These are phyloP conservation scores for Hylaeus volcanicus DNA, from an alignment of 1,140 invertebrate genomes.

Conservation along the genomic window DNA sequence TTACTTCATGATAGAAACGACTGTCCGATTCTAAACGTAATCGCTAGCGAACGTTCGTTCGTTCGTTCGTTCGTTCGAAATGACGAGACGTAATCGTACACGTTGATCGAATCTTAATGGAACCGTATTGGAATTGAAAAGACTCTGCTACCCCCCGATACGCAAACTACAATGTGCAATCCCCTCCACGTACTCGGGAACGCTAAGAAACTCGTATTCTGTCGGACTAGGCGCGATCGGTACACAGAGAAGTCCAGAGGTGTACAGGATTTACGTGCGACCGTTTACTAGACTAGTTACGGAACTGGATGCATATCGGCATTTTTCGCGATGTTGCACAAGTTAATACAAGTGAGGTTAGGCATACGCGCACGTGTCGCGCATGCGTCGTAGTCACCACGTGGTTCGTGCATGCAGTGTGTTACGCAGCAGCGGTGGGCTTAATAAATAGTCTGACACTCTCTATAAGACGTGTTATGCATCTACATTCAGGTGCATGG, in stretches of 20 bases:
- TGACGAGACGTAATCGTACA: conserved; percentile 51
- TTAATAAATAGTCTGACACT: conserved; percentile 15
- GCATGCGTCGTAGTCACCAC: conserved; percentile 67
- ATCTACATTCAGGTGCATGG: neutral
- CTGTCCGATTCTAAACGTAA: neutral
- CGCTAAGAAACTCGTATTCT: neutral
- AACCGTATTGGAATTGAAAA: conserved; percentile 41
- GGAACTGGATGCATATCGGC: conserved; percentile 17
- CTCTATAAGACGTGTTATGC: neutral
- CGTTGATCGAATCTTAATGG: conserved; percentile 64
- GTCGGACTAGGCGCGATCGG: too few relatives aligned
- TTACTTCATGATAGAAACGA: neutral
- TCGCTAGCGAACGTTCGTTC: neutral
- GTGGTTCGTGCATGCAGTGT: conserved; percentile 52
- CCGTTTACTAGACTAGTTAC: conserved; percentile 10
- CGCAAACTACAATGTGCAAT: conserved; percentile 29
- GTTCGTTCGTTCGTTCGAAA: conserved; percentile 6
- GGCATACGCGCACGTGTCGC: conserved; percentile 59
- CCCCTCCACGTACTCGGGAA: neutral
- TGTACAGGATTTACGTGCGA: neutral
- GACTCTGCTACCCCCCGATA: conserved; percentile 36
- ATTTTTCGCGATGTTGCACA: conserved; percentile 24
- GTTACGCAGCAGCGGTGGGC: neutral
- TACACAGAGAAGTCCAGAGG: neutral
- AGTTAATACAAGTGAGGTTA: conserved; percentile 58